Base-by-base conservation (phyloP, 2,888 invertebrate species). In the Blastobasis adustella region DNA sequence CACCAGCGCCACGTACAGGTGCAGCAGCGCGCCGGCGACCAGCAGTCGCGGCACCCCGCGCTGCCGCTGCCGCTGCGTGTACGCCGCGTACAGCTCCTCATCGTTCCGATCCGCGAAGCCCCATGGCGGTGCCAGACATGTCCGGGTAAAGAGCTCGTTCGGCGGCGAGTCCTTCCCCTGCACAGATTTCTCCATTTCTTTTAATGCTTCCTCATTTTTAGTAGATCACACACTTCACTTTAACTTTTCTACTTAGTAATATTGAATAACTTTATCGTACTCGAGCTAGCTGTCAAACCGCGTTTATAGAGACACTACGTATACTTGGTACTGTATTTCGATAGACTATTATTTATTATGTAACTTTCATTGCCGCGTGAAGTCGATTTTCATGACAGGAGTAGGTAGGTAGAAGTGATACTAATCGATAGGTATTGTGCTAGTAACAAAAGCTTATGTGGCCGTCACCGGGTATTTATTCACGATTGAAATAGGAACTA, bases 51-150 rank as follows among this genome's bases (percentile, higher is more conserved):
- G 76, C 45, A 86, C 73, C 37, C 83, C 84, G 39, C 82, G 72
- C 61, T 85, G 80, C 50, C 80, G 73, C 62, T 85, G 87, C 38
- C 78, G 71, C 58, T 73, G 76, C 4, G 84, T 85, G 58, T 87
- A 87, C 49, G 81, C 76, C 50, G 74, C 62, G 58, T 84, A 87
- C 51, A 87, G 60, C 60, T 74, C 72, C 61, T 87, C 87, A 61
- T 87, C 87, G 63, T 78, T 76, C 52, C 69, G 57, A 50, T 79
- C 78, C 51, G 66, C 59, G 62, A 85, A 85, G 10, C 79, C 77
- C 83, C 85, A 86, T 67, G 83, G 81, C 48, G 84, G 82, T 47
- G 76, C 67, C 52, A 79, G 64, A 63, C 73, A 81, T 55, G 66
- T 65, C 67, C 71, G 70, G 56, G 67, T 69, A 47, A 68, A 59